Evolutionary conservation across 2,888 invertebrate species (phyloP), one percentile per base, ranked within the genome.

Genomic region (Adineta ricciae): DNA sequence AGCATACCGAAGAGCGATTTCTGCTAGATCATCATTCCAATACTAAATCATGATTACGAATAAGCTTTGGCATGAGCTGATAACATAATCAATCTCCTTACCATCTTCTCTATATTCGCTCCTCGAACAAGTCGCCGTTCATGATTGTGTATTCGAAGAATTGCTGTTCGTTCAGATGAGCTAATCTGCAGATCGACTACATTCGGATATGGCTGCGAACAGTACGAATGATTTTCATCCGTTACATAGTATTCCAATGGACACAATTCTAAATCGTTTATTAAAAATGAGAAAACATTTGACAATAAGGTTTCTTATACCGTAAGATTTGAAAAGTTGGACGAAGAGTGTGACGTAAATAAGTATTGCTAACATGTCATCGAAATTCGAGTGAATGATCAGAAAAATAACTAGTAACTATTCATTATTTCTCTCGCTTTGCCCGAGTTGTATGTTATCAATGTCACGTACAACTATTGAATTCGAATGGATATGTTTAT

Each of bases 11-110:
- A n/a, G n/a, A 41, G 78, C 78, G 11, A 78, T 78, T 21, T 41
- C 41, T n/a, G 78, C 78, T 78, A 78, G 14, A 8, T 78, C 78
- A 78, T 78, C 41, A 78, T 78, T 78, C 78, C 78, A 78, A 78
- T 41, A 78, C 78, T 78, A 78, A 11, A 16, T 0, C 24, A 41
- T 32, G 2, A 2, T n/a, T n/a, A 24, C 14, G n/a, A 11, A 78
- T 78, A 2, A 46, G 5, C 3, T 41, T n/a, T n/a, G n/a, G n/a
- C n/a, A n/a, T n/a, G n/a, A n/a, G n/a, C n/a, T n/a, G n/a, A n/a
- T n/a, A n/a, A n/a, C n/a, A n/a, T n/a, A 78, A 78, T 11, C 0
- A 78, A 41, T 24, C 2, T 24, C 3, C n/a, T n/a, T 41, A 78
- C 78, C 78, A 78, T 78, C 41, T 78, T 78, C n/a, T 78, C 41